A percentile compares a stretch with the other conserved stretches of the same genome.
Evolutionary conservation across 2,888 invertebrate genomes (phyloP).

Genomic region (Yponomeuta sedellus): DNA sequence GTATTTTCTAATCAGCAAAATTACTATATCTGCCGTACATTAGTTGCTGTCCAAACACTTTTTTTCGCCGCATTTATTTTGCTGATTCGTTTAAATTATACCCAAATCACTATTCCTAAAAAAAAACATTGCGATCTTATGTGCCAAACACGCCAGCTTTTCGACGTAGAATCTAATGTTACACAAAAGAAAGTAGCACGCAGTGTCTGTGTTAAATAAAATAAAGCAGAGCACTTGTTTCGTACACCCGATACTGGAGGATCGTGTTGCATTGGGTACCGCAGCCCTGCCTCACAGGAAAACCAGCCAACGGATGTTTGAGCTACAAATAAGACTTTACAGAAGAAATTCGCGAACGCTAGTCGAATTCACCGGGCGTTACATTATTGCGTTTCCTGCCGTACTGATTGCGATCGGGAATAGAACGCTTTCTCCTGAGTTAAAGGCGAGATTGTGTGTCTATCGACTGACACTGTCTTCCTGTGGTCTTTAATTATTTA

Average conservation of each 20-base stretch:
- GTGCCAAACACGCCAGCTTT: neutral
- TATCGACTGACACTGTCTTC: too few relatives aligned
- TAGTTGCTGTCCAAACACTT: too few relatives aligned
- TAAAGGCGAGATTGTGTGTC: neutral
- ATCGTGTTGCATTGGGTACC: constrained; percentile 37
- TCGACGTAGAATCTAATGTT: neutral
- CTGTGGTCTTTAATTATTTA: too few relatives aligned
- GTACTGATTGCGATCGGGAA: neutral
- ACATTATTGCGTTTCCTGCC: neutral
- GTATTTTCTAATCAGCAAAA: too few relatives aligned
- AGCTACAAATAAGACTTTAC: constrained; percentile 5
- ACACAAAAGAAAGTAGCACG: constrained; percentile 6
- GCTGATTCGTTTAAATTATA: too few relatives aligned
- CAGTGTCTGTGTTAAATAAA: constrained; percentile 5
- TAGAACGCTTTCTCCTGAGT: neutral
- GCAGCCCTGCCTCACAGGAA: constrained; percentile 26
- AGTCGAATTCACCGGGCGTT: neutral
- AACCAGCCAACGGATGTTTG: constrained; percentile 13
- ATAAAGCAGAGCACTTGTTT: constrained; percentile 19
- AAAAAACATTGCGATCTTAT: too few relatives aligned
- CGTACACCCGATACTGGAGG: constrained; percentile 21
- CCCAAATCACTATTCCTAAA: too few relatives aligned
- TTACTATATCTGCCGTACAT: too few relatives aligned
- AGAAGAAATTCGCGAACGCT: neutral
- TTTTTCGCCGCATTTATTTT: too few relatives aligned